phyloP scores from a whole-genome alignment of 1,140 invertebrate species.

The Apis dorsata region DNA sequence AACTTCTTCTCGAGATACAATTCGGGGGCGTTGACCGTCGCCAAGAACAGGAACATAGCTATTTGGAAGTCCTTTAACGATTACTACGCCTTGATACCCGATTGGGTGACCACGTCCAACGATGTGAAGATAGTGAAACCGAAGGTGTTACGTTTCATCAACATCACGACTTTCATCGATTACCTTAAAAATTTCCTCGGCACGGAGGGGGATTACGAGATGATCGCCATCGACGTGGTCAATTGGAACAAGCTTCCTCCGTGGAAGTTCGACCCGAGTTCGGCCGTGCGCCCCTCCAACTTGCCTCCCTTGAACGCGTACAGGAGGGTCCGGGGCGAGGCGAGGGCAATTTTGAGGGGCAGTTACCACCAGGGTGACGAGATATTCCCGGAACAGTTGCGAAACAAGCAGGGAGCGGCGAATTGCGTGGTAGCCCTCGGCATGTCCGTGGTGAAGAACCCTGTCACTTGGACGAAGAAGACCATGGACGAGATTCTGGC shows the following conservation, averaged over 20 bases:
- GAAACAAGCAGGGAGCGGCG: constrained; percentile 68
- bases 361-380: constrained; percentile 70
- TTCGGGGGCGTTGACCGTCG: constrained; percentile 67
- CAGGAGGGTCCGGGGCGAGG: constrained; percentile 61
- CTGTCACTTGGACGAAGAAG: constrained; percentile 74
- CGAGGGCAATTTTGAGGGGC: constrained; percentile 71
- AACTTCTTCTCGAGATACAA: constrained; percentile 67
- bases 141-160: constrained; percentile 61
- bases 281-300: constrained; percentile 68
- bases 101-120: neutral
- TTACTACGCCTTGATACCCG: constrained; percentile 69
- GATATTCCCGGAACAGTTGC: constrained; percentile 65
- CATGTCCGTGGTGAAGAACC: constrained; percentile 73
- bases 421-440: constrained; percentile 72
- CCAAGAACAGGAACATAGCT: constrained; percentile 52
- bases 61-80: constrained; percentile 66
- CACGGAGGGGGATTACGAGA: constrained; percentile 68
- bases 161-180: constrained; percentile 44
- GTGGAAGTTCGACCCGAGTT: constrained; percentile 70
- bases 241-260: constrained; percentile 67
- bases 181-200: constrained; percentile 52
- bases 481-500: constrained; percentile 74
- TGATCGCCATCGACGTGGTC: constrained; percentile 68
- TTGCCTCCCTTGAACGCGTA: constrained; percentile 74
- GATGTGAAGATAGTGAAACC: neutral